Conservation (phyloP, 2,113 vertebrate genomes). For the Lasiurus cinereus region DNA sequence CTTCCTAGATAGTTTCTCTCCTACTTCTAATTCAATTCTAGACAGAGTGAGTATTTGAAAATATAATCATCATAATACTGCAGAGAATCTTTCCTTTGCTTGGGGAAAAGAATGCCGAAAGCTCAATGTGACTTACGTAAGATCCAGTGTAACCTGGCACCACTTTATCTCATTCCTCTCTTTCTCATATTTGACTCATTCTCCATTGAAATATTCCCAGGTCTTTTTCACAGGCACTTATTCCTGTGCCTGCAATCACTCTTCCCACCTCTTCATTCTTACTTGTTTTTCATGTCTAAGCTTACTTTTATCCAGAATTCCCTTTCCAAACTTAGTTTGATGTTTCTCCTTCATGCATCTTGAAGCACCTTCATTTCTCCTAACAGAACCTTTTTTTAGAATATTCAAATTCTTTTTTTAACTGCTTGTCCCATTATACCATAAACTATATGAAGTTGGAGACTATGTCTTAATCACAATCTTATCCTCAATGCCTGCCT, state of each 20-base stretch:
- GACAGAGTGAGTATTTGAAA: background rate
- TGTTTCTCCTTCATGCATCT: background rate
- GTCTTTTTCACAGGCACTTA: background rate
- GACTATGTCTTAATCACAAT: background rate
- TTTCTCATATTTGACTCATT: background rate
- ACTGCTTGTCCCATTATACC: background rate
- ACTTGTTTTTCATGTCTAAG: background rate
- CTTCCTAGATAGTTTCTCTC: background rate
- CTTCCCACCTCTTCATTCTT: background rate
- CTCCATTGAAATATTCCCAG: background rate
- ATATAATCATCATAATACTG: background rate
- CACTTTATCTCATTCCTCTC: background rate
- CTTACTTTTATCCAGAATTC: background rate
- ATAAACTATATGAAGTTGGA: background rate
- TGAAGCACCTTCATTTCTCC: background rate
- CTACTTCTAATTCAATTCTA: background rate
- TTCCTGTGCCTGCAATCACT: background rate
- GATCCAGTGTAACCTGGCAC: background rate
- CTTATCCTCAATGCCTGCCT: background rate
- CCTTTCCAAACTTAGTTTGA: background rate
- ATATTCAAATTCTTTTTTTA: background rate
- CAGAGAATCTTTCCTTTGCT: background rate
- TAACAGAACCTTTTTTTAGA: background rate
- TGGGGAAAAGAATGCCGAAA: background rate
- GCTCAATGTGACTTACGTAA: fast-evolving